Evolutionary conservation across 2,113 vertebrate genomes (phyloP).

Genomic region (Rana temporaria): DNA sequence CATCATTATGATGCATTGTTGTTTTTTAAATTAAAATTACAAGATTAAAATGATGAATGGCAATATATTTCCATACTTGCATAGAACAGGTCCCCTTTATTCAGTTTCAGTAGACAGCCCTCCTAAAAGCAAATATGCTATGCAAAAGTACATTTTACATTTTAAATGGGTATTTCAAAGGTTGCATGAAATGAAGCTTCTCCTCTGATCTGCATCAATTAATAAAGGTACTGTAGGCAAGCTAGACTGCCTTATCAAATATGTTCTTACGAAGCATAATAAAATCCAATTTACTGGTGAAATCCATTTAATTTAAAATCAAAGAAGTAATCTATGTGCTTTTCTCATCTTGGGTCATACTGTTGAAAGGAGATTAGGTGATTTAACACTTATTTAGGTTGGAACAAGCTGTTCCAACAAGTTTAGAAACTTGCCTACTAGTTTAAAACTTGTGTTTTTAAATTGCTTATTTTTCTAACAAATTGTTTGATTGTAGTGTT

Average conservation of each 20-base stretch:
- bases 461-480: too few species aligned
- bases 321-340: conserved; percentile 64
- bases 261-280: conserved; percentile 72
- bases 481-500: background rate
- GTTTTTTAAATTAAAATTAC: too few species aligned
- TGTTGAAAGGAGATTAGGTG: conserved; percentile 49
- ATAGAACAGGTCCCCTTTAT: conserved; percentile 59
- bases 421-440: conserved; percentile 34
- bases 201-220: conserved; percentile 74
- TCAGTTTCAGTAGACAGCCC: conserved; percentile 65
- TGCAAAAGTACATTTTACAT: conserved; percentile 68
- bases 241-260: conserved; percentile 68
- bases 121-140: conserved; percentile 62
- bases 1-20: background rate
- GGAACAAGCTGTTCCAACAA: conserved; percentile 51
- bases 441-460: background rate
- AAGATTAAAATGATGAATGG: background rate
- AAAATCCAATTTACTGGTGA: conserved; percentile 75
- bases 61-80: conserved; percentile 23
- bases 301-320: conserved; percentile 80
- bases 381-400: conserved; percentile 55
- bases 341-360: conserved; percentile 59
- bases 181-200: conserved; percentile 75
- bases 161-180: conserved; percentile 71
- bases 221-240: conserved; percentile 67